These are phyloP conservation scores for Cassiopea xamachana DNA, from an alignment of 30 jellyfish, hydroid and myxozoan genomes.

Conservation along the genomic window DNA sequence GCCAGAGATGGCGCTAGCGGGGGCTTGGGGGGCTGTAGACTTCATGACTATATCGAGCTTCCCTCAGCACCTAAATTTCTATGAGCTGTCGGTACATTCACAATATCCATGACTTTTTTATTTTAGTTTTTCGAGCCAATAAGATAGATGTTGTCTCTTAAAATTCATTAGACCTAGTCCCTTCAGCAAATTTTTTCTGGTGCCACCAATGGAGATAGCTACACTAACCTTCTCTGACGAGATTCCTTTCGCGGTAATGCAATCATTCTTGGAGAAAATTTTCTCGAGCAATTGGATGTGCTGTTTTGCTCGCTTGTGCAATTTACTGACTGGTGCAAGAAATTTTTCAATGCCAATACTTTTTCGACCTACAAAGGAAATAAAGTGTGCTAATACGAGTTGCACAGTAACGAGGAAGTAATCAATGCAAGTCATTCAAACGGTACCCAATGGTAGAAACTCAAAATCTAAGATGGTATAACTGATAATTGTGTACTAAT, in stretches of 20 bases:
- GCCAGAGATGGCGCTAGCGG: too few species aligned
- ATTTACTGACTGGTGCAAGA: slow-evolving; percentile 5
- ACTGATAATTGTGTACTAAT: too few species aligned
- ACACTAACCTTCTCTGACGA: slow-evolving; percentile 11
- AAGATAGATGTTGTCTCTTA: too few species aligned
- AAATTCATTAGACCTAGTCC: too few species aligned
- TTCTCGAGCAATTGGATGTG: slow-evolving; percentile 39
- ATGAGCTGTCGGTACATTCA: too few species aligned
- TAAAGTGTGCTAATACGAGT: neutral
- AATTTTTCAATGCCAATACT: slow-evolving; percentile 2
- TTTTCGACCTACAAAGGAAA: slow-evolving; percentile 15
- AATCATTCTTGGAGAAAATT: neutral
- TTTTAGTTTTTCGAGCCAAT: too few species aligned
- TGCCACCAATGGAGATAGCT: neutral
- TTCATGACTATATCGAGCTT: too few species aligned
- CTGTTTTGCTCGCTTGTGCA: slow-evolving; percentile 17
- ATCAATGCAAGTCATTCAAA: neutral
- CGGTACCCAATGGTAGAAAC: neutral
- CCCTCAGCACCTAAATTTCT: too few species aligned
- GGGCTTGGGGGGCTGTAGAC: too few species aligned
- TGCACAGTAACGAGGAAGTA: neutral
- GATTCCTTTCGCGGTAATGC: neutral
- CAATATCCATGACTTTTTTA: too few species aligned
- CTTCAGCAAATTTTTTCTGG: too few species aligned
- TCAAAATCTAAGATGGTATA: too few species aligned